Percentiles rank a stretch among this genome's conserved stretches.
Conservation (phyloP, 1,140 invertebrate species). For the Pseudomyrmex gracilis region DNA sequence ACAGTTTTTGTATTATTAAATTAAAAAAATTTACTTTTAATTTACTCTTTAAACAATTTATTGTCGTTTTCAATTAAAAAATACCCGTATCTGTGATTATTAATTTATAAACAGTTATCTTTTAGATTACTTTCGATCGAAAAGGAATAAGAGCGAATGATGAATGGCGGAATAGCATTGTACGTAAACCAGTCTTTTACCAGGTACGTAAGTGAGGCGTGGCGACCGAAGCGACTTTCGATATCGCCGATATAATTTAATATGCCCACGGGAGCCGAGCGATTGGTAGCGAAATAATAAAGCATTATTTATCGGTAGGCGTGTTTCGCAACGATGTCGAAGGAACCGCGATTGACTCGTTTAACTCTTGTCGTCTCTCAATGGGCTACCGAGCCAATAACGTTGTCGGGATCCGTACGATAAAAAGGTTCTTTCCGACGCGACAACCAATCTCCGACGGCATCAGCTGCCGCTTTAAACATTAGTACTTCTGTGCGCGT, state of each 20-base stretch:
- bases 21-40: no score
- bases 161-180: not conserved
- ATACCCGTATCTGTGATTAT: no score
- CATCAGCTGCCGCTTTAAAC: constrained; percentile 6
- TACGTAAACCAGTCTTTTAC: constrained; percentile 18
- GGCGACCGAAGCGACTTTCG: constrained; percentile 27
- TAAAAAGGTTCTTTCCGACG: constrained; percentile 23
- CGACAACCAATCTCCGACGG: constrained; percentile 1
- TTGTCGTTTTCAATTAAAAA: no score
- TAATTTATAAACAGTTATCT: not conserved
- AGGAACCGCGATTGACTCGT: constrained; percentile 58
- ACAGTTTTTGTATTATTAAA: not conserved
- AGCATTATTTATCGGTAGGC: constrained; percentile 67
- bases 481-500: not conserved
- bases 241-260: constrained; percentile 48
- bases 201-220: constrained; percentile 21
- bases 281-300: constrained; percentile 57
- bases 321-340: constrained; percentile 38
- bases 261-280: constrained; percentile 38
- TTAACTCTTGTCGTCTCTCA: constrained; percentile 34
- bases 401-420: not conserved
- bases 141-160: not conserved
- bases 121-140: not conserved
- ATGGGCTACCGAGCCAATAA: constrained; percentile 38
- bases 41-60: no score